These are phyloP conservation scores for Agriopis aurantiaria DNA, from an alignment of 2,888 invertebrate genomes.

Conservation along the genomic window DNA sequence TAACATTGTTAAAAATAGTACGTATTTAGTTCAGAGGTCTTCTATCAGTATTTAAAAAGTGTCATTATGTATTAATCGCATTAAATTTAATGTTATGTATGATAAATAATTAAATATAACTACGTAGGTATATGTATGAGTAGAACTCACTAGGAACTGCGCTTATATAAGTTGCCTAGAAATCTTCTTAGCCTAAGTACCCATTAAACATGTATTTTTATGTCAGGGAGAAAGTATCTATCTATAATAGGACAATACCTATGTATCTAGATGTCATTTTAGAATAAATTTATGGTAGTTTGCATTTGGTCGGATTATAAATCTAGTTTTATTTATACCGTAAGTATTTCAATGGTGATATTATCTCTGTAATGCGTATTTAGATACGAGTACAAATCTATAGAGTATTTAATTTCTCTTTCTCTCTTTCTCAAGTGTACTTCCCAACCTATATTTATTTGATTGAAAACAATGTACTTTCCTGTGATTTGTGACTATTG, in stretches of 20 bases:
- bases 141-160: slow-evolving; percentile 53
- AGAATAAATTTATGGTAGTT: slow-evolving; percentile 36
- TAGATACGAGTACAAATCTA: slow-evolving; percentile 58
- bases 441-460: slow-evolving; percentile 43
- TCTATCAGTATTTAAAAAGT: slow-evolving; percentile 48
- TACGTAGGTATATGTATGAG: slow-evolving; percentile 34
- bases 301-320: slow-evolving; percentile 43
- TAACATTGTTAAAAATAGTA: background rate
- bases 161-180: slow-evolving; percentile 70
- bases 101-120: slow-evolving; percentile 17
- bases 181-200: slow-evolving; percentile 65
- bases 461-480: slow-evolving; percentile 61
- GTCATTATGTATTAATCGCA: slow-evolving; percentile 32
- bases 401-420: slow-evolving; percentile 62
- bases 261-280: slow-evolving; percentile 50
- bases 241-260: slow-evolving; percentile 48
- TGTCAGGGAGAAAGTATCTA: slow-evolving; percentile 52
- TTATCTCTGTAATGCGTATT: slow-evolving; percentile 65
- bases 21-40: slow-evolving; percentile 15
- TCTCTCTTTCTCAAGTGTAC: slow-evolving; percentile 63
- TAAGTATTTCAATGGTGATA: slow-evolving; percentile 71
- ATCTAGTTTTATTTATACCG: slow-evolving; percentile 28
- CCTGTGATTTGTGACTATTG: slow-evolving; percentile 83
- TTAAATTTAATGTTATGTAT: slow-evolving; percentile 39
- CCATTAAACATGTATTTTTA: slow-evolving; percentile 51